Evolutionary conservation across 2,113 vertebrate species (phyloP).

Genomic region (Puffinus mauretanicus): DNA sequence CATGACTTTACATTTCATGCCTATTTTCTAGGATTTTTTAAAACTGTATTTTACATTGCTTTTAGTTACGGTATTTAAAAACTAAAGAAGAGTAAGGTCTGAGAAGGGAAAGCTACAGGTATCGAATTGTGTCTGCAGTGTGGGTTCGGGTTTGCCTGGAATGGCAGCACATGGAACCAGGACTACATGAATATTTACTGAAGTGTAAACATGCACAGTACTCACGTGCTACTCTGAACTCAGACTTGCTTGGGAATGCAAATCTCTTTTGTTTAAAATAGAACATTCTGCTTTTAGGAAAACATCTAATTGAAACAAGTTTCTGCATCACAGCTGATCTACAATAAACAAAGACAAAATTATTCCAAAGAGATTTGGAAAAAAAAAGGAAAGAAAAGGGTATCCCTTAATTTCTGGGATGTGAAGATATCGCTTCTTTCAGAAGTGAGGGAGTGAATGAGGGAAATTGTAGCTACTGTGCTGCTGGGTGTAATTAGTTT

Average conservation of each 20-base stretch:
- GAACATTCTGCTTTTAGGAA: conserved; percentile 51
- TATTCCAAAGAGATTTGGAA: conserved; percentile 49
- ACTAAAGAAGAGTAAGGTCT: background rate
- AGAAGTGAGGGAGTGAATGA: background rate
- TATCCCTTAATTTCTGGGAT: conserved; percentile 25
- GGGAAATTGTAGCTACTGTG: conserved; percentile 40
- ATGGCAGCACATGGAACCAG: conserved; percentile 63
- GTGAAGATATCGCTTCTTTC: conserved; percentile 40
- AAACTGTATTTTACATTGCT: background rate
- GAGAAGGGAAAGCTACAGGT: background rate
- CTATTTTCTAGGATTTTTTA: background rate
- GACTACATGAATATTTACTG: conserved; percentile 69
- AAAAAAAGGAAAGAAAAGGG: background rate
- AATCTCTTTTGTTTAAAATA: conserved; percentile 70
- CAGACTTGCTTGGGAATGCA: conserved; percentile 71
- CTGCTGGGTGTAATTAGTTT: conserved; percentile 67
- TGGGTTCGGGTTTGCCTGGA: conserved; percentile 44
- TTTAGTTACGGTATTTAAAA: background rate
- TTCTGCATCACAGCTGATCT: conserved; percentile 59
- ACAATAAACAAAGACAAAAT: conserved; percentile 58
- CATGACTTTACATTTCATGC: background rate
- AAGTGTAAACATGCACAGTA: conserved; percentile 68
- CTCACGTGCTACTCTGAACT: conserved; percentile 66
- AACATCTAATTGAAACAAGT: conserved; percentile 67
- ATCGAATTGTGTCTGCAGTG: background rate